phyloP scores from a whole-genome alignment of 2,113 vertebrate species.

The Cettia cetti region DNA sequence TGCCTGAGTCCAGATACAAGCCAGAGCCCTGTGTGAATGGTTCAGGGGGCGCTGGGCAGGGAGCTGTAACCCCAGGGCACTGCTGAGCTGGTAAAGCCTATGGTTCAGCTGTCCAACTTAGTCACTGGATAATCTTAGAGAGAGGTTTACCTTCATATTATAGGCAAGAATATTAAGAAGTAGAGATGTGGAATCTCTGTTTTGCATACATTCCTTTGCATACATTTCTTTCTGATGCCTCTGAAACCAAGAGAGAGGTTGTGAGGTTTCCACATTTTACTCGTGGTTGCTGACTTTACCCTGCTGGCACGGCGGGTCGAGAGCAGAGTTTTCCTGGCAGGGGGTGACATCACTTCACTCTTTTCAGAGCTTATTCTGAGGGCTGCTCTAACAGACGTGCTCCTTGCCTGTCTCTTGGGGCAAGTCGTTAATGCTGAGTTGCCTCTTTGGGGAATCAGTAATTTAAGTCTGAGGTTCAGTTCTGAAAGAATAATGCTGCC shows the following conservation, averaged over 20 bases:
- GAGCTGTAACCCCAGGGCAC: neutral
- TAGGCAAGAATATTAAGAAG: neutral
- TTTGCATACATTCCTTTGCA: neutral
- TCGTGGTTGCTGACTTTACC: neutral
- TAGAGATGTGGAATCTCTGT: neutral
- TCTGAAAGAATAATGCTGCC: neutral
- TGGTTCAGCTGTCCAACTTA: neutral
- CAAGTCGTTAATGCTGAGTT: neutral
- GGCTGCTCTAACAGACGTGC: accelerated
- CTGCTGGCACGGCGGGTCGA: accelerated
- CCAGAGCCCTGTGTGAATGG: neutral
- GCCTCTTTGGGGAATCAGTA: neutral
- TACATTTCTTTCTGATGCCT: neutral
- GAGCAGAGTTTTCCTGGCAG: neutral
- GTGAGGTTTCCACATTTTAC: neutral
- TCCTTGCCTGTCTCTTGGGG: neutral
- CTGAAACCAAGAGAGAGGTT: neutral
- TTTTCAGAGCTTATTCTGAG: neutral
- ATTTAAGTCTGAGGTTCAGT: neutral
- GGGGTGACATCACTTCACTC: neutral
- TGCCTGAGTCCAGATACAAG: neutral
- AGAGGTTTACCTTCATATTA: neutral
- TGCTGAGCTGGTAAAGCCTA: neutral
- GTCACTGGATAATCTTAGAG: neutral
- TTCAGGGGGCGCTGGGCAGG: neutral